These are phyloP conservation scores for Cavia porcellus DNA, from an alignment of 2,113 vertebrate genomes.

Conservation along the genomic window DNA sequence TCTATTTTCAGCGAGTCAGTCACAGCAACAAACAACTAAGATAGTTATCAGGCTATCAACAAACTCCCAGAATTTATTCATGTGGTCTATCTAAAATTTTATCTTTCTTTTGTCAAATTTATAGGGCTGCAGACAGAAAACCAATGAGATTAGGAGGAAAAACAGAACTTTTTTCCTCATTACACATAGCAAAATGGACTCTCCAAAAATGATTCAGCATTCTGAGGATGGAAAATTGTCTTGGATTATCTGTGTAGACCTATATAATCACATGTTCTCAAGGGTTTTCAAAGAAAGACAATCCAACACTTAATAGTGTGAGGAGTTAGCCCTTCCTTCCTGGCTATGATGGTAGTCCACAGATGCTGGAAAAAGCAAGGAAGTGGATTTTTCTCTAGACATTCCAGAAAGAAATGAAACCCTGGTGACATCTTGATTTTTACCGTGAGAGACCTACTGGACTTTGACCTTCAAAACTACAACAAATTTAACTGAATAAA, in stretches of 20 bases:
- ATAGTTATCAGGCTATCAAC: neutral
- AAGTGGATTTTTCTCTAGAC: neutral
- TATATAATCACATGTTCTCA: neutral
- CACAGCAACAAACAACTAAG: neutral
- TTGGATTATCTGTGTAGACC: neutral
- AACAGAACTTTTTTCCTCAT: neutral
- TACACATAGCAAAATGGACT: neutral
- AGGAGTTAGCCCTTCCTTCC: neutral
- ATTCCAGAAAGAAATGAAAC: neutral
- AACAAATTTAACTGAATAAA: constrained; percentile 10
- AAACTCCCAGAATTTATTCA: neutral
- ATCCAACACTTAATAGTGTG: neutral
- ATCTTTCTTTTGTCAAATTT: constrained; percentile 6
- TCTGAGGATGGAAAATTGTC: neutral
- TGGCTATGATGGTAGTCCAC: neutral
- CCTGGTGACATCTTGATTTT: neutral
- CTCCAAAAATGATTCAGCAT: neutral
- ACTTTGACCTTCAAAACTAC: neutral
- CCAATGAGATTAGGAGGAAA: neutral
- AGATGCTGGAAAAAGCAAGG: neutral
- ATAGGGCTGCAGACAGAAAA: neutral
- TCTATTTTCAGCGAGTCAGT: neutral
- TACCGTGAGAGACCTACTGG: neutral
- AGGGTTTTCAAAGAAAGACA: constrained; percentile 13
- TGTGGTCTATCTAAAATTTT: neutral